Conservation (phyloP, 2,797 vertebrate species). For the Furcifer pardalis region DNA sequence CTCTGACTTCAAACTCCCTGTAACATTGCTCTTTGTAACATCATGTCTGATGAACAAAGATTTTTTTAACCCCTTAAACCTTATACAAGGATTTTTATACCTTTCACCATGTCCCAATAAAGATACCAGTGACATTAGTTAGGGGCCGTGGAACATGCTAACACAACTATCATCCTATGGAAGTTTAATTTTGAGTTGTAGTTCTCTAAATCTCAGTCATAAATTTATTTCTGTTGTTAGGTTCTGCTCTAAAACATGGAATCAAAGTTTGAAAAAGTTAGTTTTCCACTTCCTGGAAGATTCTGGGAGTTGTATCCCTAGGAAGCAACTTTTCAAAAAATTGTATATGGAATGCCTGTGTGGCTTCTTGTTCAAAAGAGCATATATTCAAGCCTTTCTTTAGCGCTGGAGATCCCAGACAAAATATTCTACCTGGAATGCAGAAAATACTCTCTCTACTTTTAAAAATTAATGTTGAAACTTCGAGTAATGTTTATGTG, state of each 20-base stretch:
- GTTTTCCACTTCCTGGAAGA: too few relatives aligned
- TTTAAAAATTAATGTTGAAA: not conserved
- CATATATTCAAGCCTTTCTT: not conserved
- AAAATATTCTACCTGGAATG: not conserved
- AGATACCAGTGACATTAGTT: not conserved
- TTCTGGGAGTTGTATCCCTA: too few relatives aligned
- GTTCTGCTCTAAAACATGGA: too few relatives aligned
- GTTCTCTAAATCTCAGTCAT: not conserved
- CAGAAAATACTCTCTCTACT: not conserved
- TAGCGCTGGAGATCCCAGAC: not conserved
- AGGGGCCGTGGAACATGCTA: not conserved
- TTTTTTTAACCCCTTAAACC: too few relatives aligned
- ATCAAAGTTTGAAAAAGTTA: too few relatives aligned
- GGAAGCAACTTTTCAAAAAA: too few relatives aligned
- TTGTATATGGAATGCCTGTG: too few relatives aligned
- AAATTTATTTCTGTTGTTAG: not conserved
- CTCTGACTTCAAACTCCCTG: too few relatives aligned
- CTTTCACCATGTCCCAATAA: too few relatives aligned
- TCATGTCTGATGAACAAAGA: too few relatives aligned
- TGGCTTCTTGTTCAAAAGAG: not conserved
- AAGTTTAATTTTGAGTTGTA: constrained; percentile 1
- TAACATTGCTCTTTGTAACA: too few relatives aligned
- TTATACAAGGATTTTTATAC: too few relatives aligned
- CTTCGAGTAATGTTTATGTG: not conserved
- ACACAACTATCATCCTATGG: not conserved